Evolutionary conservation across 2,888 invertebrate genomes (phyloP).

Genomic region (Aquatica leii): DNA sequence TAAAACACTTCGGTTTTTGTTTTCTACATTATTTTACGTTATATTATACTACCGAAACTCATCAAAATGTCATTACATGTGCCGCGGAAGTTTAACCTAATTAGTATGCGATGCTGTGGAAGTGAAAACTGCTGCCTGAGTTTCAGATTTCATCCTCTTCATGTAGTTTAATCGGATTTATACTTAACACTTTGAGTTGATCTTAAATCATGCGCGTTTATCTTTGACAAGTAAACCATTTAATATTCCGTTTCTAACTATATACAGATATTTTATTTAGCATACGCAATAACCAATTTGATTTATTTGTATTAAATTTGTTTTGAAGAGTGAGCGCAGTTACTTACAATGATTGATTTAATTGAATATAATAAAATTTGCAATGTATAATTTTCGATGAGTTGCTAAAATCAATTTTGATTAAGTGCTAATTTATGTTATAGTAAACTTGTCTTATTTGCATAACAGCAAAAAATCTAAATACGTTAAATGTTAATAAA

Average conservation of each 20-base stretch:
- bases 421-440: too few relatives aligned
- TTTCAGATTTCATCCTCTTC: slow-evolving; percentile 33
- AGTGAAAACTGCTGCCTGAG: slow-evolving; percentile 33
- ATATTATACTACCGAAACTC: slow-evolving; percentile 23
- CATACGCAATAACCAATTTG: too few relatives aligned
- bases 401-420: too few relatives aligned
- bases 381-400: too few relatives aligned
- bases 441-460: too few relatives aligned
- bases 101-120: slow-evolving; percentile 32
- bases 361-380: too few relatives aligned
- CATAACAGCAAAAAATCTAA: too few relatives aligned
- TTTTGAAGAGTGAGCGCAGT: too few relatives aligned
- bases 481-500: too few relatives aligned
- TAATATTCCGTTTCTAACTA: slow-evolving; percentile 23
- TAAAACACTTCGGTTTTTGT: slow-evolving; percentile 12
- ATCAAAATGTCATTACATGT: slow-evolving; percentile 34
- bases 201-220: slow-evolving; percentile 22
- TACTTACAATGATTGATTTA: too few relatives aligned
- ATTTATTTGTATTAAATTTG: too few relatives aligned
- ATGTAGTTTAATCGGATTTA: slow-evolving; percentile 30
- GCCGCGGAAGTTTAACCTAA: slow-evolving; percentile 26
- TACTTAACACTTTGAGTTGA: slow-evolving; percentile 23
- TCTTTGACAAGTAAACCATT: slow-evolving; percentile 15
- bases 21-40: slow-evolving; percentile 20
- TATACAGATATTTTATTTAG: too few relatives aligned